A percentile compares a stretch with the other conserved stretches of the same genome.
phyloP scores from a whole-genome alignment of 2,888 invertebrate species.

The Carpatolechia fugitivella region DNA sequence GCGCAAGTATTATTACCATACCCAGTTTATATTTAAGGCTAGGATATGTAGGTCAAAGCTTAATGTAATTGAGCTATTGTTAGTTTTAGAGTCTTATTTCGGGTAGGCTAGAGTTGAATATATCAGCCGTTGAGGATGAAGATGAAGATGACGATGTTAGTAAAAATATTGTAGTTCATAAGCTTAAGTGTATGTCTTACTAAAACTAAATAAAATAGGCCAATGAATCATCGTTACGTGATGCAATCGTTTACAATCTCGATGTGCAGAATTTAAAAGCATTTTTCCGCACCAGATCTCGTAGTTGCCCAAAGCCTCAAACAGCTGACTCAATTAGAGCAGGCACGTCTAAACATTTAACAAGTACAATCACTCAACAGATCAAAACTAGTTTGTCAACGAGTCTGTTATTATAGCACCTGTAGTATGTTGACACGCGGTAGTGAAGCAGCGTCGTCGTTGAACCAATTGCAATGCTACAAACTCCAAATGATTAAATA shows the following conservation, averaged over 20 bases:
- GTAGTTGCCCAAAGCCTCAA: background rate
- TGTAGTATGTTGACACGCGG: slow-evolving; percentile 39
- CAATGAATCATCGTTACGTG: background rate
- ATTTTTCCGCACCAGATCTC: background rate
- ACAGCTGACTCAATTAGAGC: background rate
- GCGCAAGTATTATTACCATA: too few relatives aligned
- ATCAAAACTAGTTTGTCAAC: slow-evolving; percentile 43
- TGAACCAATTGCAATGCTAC: background rate
- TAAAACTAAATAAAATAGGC: background rate
- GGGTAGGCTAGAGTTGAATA: too few relatives aligned
- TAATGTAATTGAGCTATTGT: too few relatives aligned
- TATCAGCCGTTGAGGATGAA: too few relatives aligned
- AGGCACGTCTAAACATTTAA: slow-evolving; percentile 22
- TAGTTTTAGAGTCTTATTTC: too few relatives aligned
- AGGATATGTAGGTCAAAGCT: too few relatives aligned
- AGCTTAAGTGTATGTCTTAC: too few relatives aligned
- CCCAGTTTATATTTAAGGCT: too few relatives aligned
- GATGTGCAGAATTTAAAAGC: background rate
- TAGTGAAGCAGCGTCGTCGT: background rate
- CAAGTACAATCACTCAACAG: slow-evolving; percentile 8
- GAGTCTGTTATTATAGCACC: slow-evolving; percentile 39
- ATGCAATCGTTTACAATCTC: background rate
- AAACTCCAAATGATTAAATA: background rate
- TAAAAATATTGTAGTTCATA: background rate
- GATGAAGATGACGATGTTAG: too few relatives aligned